phyloP scores from a whole-genome alignment of 2,113 vertebrate species.

The Oreochromis tanganicae region DNA sequence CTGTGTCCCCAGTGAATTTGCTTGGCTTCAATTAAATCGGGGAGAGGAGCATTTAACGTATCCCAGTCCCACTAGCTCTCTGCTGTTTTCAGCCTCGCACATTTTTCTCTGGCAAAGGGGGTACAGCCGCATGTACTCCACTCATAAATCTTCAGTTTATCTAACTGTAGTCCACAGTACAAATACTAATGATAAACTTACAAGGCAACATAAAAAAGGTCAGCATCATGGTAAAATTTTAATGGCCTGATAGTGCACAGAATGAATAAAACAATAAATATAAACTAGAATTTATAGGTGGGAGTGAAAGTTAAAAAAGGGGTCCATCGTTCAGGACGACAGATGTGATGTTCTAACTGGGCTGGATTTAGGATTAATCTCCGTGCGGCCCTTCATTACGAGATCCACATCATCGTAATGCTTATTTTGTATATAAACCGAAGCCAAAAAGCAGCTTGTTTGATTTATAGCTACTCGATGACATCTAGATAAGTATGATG shows the following conservation, averaged over 20 bases:
- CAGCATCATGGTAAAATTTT: not conserved
- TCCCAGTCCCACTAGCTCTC: not conserved
- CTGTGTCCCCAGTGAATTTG: conserved; percentile 8
- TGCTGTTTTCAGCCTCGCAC: not conserved
- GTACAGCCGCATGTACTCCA: not conserved
- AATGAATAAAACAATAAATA: not conserved
- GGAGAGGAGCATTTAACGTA: not conserved
- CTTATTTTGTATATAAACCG: not conserved
- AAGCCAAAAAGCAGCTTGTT: not conserved
- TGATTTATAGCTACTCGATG: conserved; percentile 43
- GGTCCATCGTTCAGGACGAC: not conserved
- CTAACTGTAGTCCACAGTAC: not conserved
- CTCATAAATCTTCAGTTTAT: conserved; percentile 29
- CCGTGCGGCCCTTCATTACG: not conserved
- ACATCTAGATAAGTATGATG: conserved; percentile 16
- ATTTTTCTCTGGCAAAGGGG: not conserved
- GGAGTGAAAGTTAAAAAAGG: fast-evolving
- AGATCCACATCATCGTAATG: not conserved
- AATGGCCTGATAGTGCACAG: not conserved
- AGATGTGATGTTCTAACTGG: not conserved
- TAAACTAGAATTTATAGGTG: not conserved
- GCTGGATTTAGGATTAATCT: not conserved
- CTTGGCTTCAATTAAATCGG: conserved; percentile 38
- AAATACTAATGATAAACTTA: not conserved
- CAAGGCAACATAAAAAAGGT: not conserved